phyloP scores from a whole-genome alignment of 1,140 invertebrate genomes.

The Portunus trituberculatus region DNA sequence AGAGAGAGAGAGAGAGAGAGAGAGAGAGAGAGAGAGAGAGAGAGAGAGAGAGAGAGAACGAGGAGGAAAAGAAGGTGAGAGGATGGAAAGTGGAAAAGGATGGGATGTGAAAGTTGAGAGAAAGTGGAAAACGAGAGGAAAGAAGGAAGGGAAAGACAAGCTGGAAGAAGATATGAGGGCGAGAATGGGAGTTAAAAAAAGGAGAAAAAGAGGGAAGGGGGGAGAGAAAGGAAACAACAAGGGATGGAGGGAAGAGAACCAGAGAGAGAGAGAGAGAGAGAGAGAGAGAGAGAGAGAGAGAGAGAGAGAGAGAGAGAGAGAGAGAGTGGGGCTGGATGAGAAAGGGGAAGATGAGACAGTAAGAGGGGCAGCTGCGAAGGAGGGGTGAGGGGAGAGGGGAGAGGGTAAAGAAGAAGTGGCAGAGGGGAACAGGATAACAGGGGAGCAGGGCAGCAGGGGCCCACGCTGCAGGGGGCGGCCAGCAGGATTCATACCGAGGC shows the following conservation, averaged over 20 bases:
- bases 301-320: conserved; percentile 1
- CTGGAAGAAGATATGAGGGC: background rate
- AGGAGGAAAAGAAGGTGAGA: background rate
- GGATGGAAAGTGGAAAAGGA: conserved; percentile 1
- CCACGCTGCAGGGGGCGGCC: background rate
- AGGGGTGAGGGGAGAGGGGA: background rate
- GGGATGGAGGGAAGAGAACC: background rate
- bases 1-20: background rate
- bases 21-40: background rate
- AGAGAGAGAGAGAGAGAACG: background rate
- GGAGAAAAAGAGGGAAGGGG: background rate
- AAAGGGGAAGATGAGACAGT: background rate
- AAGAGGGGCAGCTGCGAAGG: background rate
- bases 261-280: conserved; percentile 7
- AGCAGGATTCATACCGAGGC: conserved; percentile 42
- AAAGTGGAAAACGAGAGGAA: background rate
- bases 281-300: conserved; percentile 33
- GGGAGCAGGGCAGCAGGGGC: background rate
- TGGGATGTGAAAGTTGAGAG: background rate
- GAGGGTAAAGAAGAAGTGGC: conserved; percentile 20
- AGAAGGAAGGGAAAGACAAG: background rate
- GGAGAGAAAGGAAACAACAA: background rate
- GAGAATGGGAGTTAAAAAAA: background rate
- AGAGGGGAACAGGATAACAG: background rate
- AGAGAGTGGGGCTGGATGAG: background rate